Percentiles rank a stretch among this genome's conserved stretches.
Evolutionary conservation across 2,797 vertebrate genomes (phyloP).

Genomic region (Rhinogobio ventralis): DNA sequence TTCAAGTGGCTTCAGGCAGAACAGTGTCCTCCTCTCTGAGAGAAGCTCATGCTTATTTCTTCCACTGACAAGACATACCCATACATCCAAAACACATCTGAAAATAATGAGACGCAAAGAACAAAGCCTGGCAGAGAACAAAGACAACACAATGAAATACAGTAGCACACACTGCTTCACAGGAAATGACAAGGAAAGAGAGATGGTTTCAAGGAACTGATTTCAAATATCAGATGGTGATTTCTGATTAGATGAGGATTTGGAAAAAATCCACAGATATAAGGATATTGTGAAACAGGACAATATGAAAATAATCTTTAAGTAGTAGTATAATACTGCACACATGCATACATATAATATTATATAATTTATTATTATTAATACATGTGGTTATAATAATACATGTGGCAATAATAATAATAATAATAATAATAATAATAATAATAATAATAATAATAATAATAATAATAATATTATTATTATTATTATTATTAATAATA

Average conservation of each 20-base stretch:
- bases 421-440: too few relatives aligned
- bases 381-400: too few relatives aligned
- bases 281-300: background rate
- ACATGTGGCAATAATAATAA: too few relatives aligned
- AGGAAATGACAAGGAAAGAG: slow-evolving; percentile 5
- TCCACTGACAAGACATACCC: slow-evolving; percentile 30
- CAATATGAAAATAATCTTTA: background rate
- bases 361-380: background rate
- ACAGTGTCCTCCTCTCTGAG: background rate
- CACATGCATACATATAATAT: background rate
- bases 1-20: slow-evolving; percentile 16
- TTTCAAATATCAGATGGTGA: background rate
- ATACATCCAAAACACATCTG: slow-evolving; percentile 11
- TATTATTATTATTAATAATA: background rate
- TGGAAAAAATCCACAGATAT: background rate
- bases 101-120: slow-evolving; percentile 6
- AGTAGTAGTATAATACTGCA: background rate
- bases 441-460: too few relatives aligned
- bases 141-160: slow-evolving; percentile 19
- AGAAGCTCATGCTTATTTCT: slow-evolving; percentile 16
- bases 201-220: background rate
- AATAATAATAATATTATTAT: too few relatives aligned
- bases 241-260: background rate
- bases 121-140: slow-evolving; percentile 15
- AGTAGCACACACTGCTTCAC: slow-evolving; percentile 10